Conservation (phyloP, 2,797 vertebrate species). For the Corythornis leucogaster region DNA sequence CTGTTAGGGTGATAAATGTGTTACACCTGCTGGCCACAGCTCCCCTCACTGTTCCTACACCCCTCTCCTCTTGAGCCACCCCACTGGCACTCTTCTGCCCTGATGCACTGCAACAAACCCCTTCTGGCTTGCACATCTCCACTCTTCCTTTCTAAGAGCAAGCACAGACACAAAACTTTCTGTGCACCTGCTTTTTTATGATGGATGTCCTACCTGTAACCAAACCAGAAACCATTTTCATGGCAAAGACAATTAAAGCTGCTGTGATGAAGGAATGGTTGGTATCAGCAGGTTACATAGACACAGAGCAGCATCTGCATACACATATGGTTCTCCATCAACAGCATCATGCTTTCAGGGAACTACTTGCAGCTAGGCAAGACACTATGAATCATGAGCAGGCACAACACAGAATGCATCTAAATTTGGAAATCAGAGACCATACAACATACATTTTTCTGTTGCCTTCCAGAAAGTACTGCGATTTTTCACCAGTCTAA, state of each 20-base stretch:
- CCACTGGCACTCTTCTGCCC: neutral
- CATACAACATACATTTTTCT: slow-evolving; percentile 56
- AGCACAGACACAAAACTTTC: neutral
- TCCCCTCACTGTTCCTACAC: neutral
- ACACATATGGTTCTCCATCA: slow-evolving; percentile 62
- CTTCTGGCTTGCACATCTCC: neutral
- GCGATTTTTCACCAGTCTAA: neutral
- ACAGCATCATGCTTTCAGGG: slow-evolving; percentile 66
- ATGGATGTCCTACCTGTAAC: neutral
- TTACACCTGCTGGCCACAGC: neutral
- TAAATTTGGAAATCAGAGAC: slow-evolving; percentile 68
- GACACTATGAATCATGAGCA: slow-evolving; percentile 69
- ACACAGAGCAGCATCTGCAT: slow-evolving; percentile 70
- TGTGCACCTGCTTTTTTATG: neutral
- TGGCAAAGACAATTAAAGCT: slow-evolving; percentile 23
- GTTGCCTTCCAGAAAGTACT: slow-evolving; percentile 29
- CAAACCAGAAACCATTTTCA: neutral
- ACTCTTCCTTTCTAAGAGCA: neutral
- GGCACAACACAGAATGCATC: slow-evolving; percentile 68
- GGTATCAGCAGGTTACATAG: slow-evolving; percentile 69
- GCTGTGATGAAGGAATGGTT: slow-evolving; percentile 34
- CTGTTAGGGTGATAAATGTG: neutral
- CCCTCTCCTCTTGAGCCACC: neutral
- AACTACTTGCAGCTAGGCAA: slow-evolving; percentile 70
- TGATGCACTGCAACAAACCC: neutral